phyloP scores from a whole-genome alignment of 2,888 invertebrate genomes.

The Microctonus hyperodae region DNA sequence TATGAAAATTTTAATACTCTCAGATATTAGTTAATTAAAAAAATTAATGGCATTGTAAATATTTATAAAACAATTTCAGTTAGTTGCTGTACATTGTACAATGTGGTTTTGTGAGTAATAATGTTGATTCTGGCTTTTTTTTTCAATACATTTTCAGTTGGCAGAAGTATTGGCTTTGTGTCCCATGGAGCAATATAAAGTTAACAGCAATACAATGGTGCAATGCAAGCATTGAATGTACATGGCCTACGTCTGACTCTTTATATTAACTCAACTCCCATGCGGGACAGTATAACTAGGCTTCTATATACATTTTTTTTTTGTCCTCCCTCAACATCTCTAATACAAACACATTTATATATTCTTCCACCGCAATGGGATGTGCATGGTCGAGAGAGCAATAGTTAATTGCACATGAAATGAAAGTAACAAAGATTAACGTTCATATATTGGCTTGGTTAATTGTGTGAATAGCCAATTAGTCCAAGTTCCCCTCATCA shows the following conservation, averaged over 20 bases:
- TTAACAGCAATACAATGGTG: constrained; percentile 13
- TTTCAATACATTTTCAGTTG: not conserved
- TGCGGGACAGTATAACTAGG: not conserved
- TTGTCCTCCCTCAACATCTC: not conserved
- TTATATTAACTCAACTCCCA: constrained; percentile 14
- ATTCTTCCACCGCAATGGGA: not conserved
- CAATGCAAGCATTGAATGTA: not conserved
- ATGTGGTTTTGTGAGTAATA: constrained; percentile 8
- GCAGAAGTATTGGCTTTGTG: not conserved
- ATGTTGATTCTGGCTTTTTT: not conserved
- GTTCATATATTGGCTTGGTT: constrained; percentile 16
- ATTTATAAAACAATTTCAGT: not conserved
- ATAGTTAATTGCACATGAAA: constrained; percentile 13
- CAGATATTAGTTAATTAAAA: not conserved
- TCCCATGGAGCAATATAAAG: not conserved
- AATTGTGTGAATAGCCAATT: constrained; percentile 14
- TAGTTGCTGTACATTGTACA: too few relatives aligned
- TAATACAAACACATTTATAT: not conserved
- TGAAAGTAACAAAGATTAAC: constrained; percentile 8
- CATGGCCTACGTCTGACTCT: constrained; percentile 4
- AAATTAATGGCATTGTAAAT: not conserved
- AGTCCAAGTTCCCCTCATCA: not conserved
- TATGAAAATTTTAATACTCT: not conserved
- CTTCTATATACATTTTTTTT: constrained; percentile 5
- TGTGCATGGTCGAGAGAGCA: not conserved